Evolutionary conservation across 2,888 invertebrate genomes (phyloP), one percentile per base, ranked within the genome.

Genomic region (Axea sp.): DNA sequence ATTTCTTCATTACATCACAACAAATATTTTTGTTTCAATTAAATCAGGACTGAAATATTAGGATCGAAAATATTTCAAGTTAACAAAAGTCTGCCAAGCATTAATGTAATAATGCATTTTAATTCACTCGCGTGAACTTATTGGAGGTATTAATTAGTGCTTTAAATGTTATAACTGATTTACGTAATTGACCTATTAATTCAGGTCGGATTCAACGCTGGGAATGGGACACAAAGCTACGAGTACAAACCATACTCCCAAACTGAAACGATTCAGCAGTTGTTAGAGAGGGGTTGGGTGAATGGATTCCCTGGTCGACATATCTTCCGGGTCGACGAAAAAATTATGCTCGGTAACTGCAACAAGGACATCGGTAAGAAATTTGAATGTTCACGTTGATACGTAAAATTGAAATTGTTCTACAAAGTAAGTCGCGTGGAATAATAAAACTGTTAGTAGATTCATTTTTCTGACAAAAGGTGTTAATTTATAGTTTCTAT

Each of bases 151-250:
- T 37, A 15, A 26, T 26, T 45, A 24, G 30, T 26, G 15, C 7
- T 41, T 14, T 19, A 15, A 41, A 37, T 67, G 31, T 22, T 17
- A 19, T n/a, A 30, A 55, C 53, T 47, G 24, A 31, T 65, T 53
- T 15, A 37, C 53, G 15, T 35, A 45, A 57, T 39, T 45, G 51
- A 22, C 14, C n/a, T 24, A 43, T 73, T 55, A 49, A 57, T 82
- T 87, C 81, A 96, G 96, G 93, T 96, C 82, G 98, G 98, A 31
- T 98, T 99, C 87, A 99, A 99, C 87, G 98, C 95, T 55, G 99
- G 99, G 49, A 96, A 98, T 84, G 97, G 96, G 9, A 97, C 97
- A 0, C 92, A 93, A 84, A 92, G 94, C 75, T 96, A 93, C 86
- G 95, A 96, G 88, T 97, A 97, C 86, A 91, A 91, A 65, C 97